phyloP scores from a whole-genome alignment of 2,888 invertebrate species.

The Brachyptera risi region DNA sequence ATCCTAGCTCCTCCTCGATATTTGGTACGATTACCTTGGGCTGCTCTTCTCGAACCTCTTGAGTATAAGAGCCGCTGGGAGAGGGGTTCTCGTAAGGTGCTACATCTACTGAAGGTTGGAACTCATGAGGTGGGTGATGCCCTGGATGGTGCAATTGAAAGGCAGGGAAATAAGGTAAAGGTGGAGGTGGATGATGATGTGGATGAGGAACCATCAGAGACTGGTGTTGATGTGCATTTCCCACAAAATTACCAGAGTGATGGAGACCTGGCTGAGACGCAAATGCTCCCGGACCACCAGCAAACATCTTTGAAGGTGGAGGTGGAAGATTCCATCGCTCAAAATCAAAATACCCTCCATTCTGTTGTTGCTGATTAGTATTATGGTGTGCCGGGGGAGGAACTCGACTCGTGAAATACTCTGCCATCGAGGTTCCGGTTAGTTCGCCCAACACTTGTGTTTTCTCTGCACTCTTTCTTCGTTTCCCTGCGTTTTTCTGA shows the following conservation, averaged over 20 bases:
- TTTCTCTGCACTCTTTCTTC: constrained; percentile 61
- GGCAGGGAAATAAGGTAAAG: constrained; percentile 70
- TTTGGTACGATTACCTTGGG: constrained; percentile 84
- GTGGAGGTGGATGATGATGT: constrained; percentile 56
- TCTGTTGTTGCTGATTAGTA: constrained; percentile 53
- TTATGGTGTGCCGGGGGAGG: constrained; percentile 71
- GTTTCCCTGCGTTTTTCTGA: constrained; percentile 40
- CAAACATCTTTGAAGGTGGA: constrained; percentile 64
- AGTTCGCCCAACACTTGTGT: constrained; percentile 50
- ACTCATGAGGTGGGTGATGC: constrained; percentile 61
- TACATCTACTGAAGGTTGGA: constrained; percentile 61
- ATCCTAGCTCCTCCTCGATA: constrained; percentile 83
- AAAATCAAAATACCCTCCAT: constrained; percentile 73
- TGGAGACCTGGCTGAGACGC: constrained; percentile 54
- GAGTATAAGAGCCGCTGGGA: constrained; percentile 45
- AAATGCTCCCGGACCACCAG: constrained; percentile 53
- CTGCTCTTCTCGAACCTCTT: constrained; percentile 55
- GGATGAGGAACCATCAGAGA: constrained; percentile 63
- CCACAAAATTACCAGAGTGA: constrained; percentile 49
- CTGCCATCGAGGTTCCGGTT: constrained; percentile 52
- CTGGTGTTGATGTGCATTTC: constrained; percentile 58
- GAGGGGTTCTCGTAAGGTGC: constrained; percentile 58
- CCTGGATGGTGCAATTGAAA: constrained; percentile 60
- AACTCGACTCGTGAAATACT: constrained; percentile 55
- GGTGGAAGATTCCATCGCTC: constrained; percentile 75